phyloP scores from a whole-genome alignment of 2,888 invertebrate genomes.

The Leucoma salicis region DNA sequence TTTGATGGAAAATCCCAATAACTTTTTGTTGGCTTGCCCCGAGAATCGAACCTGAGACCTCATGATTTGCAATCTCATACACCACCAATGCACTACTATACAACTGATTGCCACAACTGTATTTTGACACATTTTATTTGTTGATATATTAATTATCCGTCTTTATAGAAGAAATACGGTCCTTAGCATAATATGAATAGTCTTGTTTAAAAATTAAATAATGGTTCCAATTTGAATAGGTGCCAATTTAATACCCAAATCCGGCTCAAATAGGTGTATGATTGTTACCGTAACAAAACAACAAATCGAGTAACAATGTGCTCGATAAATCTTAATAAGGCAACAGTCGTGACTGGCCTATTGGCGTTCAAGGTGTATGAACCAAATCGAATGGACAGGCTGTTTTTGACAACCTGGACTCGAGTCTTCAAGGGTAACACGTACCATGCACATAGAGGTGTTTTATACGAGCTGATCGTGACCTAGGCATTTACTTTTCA shows the following conservation, averaged over 20 bases:
- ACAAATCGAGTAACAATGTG: slow-evolving; percentile 46
- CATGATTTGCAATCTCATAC: no score
- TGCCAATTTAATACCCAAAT: slow-evolving; percentile 18
- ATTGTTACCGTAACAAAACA: slow-evolving; percentile 39
- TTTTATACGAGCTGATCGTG: slow-evolving; percentile 53
- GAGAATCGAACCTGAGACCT: no score
- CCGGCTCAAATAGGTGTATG: slow-evolving; percentile 21
- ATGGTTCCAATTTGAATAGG: slow-evolving; percentile 19
- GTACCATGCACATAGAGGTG: slow-evolving; percentile 38
- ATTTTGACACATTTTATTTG: no score
- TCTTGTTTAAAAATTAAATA: not conserved
- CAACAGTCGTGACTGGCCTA: slow-evolving; percentile 62
- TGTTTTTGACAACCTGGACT: slow-evolving; percentile 57
- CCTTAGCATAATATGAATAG: no score
- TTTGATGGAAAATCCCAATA: no score
- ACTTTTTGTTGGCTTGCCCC: no score
- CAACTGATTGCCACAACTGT: no score
- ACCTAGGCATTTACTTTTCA: slow-evolving; percentile 64
- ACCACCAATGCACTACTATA: no score
- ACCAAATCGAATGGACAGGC: slow-evolving; percentile 46
- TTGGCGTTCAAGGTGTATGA: slow-evolving; percentile 59
- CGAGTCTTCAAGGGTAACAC: slow-evolving; percentile 56
- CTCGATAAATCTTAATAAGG: slow-evolving; percentile 53
- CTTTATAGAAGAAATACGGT: no score
- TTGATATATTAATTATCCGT: no score